A percentile compares a stretch with the other conserved stretches of the same genome.
Conservation (phyloP, 2,888 invertebrate species). For the Gortyna flavago region DNA sequence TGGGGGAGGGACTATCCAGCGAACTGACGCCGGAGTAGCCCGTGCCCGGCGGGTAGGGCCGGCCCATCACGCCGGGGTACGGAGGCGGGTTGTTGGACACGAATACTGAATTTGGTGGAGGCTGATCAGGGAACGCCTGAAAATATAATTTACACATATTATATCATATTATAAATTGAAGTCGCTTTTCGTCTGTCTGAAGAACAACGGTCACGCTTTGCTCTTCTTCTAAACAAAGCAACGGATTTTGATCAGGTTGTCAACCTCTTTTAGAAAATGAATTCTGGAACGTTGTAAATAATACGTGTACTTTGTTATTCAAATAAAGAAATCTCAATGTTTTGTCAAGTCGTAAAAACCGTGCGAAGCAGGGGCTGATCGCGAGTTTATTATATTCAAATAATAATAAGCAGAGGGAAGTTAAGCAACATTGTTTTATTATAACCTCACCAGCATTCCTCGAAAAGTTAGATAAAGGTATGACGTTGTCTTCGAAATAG, state of each 20-base stretch:
- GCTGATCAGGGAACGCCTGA: constrained; percentile 92
- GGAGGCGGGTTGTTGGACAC: constrained; percentile 98
- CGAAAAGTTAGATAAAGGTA: background rate
- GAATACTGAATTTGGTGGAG: constrained; percentile 95
- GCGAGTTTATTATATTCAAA: background rate
- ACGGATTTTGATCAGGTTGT: background rate
- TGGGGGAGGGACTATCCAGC: constrained; percentile 69
- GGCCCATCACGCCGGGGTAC: constrained; percentile 94
- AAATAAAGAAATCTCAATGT: background rate
- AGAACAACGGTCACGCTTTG: too few species aligned
- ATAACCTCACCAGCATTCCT: background rate
- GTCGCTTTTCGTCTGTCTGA: background rate
- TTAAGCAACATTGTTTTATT: background rate
- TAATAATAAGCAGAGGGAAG: background rate
- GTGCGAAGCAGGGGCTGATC: too few species aligned
- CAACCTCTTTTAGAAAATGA: background rate
- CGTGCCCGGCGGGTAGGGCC: constrained; percentile 75
- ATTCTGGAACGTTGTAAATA: background rate
- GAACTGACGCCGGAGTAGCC: constrained; percentile 77
- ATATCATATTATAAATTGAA: background rate
- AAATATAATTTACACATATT: constrained; percentile 27
- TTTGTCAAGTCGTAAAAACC: background rate
- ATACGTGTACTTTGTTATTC: background rate
- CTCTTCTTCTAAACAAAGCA: too few species aligned
- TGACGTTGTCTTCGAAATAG: background rate